Conservation (phyloP, 2,888 invertebrate genomes). For the Anthophora plumipes region DNA sequence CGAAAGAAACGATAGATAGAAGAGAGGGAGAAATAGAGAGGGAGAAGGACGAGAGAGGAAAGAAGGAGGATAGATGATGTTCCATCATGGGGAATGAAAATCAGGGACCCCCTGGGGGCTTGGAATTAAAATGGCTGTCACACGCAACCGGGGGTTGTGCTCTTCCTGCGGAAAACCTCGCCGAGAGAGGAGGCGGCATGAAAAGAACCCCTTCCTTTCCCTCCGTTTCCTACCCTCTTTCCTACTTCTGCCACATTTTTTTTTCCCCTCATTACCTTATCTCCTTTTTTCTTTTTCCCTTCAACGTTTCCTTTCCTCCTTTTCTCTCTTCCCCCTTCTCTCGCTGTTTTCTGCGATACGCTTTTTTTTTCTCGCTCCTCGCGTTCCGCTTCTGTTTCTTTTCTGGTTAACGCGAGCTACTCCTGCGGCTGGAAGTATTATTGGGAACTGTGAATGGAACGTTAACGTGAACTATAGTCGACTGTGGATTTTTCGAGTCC, state of each 20-base stretch:
- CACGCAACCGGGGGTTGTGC: conserved; percentile 75
- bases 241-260: conserved; percentile 72
- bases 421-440: not conserved
- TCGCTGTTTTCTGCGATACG: not conserved
- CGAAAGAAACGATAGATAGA: conserved; percentile 32
- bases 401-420: not conserved
- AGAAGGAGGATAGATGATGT: conserved; percentile 64
- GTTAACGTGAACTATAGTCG: too few species aligned
- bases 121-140: conserved; percentile 83
- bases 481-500: too few species aligned
- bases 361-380: not conserved
- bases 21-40: conserved; percentile 35
- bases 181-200: conserved; percentile 69
- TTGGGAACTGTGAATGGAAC: too few species aligned
- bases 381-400: not conserved
- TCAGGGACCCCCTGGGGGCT: conserved; percentile 76
- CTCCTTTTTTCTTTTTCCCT: conserved; percentile 46
- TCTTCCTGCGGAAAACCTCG: conserved; percentile 74
- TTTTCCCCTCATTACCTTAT: conserved; percentile 68
- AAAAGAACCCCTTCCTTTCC: conserved; percentile 65
- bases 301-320: conserved; percentile 28
- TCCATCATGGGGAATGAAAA: conserved; percentile 80
- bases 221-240: conserved; percentile 50
- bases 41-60: conserved; percentile 25
- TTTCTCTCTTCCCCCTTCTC: not conserved